Conservation (phyloP, 2,113 vertebrate species). For the Neomonachus schauinslandi region DNA sequence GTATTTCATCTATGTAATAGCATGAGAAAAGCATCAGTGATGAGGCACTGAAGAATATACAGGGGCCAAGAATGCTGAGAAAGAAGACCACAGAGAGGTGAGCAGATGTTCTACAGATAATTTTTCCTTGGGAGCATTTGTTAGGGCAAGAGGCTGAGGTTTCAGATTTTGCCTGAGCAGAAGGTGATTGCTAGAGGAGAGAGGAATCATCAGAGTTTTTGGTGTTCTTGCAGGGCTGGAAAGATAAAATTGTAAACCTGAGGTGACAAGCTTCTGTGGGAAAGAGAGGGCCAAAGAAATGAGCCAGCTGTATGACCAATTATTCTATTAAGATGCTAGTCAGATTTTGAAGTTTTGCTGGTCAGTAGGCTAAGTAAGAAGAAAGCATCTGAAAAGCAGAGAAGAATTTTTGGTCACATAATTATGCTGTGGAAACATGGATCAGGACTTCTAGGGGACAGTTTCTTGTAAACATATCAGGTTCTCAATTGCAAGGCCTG, state of each 20-base stretch:
- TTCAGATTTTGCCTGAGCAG: not conserved
- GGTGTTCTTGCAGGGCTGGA: not conserved
- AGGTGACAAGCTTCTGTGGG: not conserved
- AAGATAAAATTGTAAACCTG: not conserved
- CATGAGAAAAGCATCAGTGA: not conserved
- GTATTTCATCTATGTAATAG: not conserved
- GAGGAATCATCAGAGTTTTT: not conserved
- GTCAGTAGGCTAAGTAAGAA: not conserved
- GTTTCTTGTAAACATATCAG: not conserved
- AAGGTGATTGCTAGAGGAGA: not conserved
- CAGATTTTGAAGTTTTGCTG: not conserved
- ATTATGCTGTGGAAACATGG: not conserved
- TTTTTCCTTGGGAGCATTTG: not conserved
- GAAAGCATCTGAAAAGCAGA: not conserved
- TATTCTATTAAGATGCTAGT: not conserved
- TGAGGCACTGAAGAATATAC: not conserved
- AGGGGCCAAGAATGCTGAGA: not conserved
- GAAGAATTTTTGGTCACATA: not conserved
- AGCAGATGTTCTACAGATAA: not conserved
- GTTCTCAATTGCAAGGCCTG: not conserved
- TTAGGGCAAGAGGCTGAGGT: not conserved
- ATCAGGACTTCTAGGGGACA: not conserved
- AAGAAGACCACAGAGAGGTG: not conserved
- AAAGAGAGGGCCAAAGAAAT: not conserved
- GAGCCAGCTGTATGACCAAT: not conserved